Evolutionary conservation across 2,888 invertebrate genomes (phyloP), one percentile per base, ranked within the genome.

Genomic region (Drosophila yooni): DNA sequence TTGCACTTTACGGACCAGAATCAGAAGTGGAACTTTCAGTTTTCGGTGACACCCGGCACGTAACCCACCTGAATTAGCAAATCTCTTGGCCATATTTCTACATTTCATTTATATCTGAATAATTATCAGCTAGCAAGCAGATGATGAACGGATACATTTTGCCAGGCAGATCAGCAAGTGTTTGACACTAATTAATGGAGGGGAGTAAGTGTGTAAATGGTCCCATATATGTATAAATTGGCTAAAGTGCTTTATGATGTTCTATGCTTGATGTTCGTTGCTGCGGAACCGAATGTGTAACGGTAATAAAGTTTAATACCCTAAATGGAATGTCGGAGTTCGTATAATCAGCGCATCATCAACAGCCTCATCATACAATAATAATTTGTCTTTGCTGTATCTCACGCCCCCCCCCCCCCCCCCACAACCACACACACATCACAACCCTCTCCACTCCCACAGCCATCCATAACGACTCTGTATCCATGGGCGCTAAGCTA

Each of bases 251-350:
- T 76, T 70, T 50, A 73, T 38, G 80, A 79, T 75, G 63, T 70
- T 72, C 60, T 62, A 70, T 76, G 66, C 66, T 50, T 69, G 74
- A 81, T 85, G 68, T 73, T 68, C 54, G 58, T 70, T 54, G 54
- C 52, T 33, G 54, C 51, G 66, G 53, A 66, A 69, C 79, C 74
- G 66, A 83, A 76, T 84, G 68, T 77, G 67, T 69, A 77, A 83
- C 56, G 71, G 71, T 70, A 81, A 84, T 84, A 84, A 88, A 89
- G 87, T 89, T 87, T 87, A 87, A 84, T 89, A 89, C 76, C 79
- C 89, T 75, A 68, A 81, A 81, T 56, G 76, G 74, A 72, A 76
- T 8, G 46, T 25, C 53, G 54, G 43, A 33, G 54, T 70, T 78
- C 80, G 77, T 80, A 75, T 83, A 83, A 83, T 83, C 86, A 83